phyloP scores from a whole-genome alignment of 2,797 vertebrate genomes.

The Lithobates sylvaticus region DNA sequence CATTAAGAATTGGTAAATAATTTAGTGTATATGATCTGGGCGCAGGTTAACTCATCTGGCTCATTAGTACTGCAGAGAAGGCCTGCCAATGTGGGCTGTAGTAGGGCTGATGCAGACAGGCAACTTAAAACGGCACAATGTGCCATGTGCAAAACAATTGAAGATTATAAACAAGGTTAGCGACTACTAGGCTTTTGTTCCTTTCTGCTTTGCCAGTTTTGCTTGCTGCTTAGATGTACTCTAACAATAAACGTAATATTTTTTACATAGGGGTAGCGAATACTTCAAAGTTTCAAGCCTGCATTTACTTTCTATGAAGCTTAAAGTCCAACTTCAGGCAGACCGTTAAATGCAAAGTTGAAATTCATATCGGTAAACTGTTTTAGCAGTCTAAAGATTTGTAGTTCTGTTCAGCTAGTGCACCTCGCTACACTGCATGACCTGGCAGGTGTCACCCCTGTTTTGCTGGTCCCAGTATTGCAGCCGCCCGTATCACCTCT shows the following conservation, averaged over 20 bases:
- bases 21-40: too few species aligned
- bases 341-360: neutral
- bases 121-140: too few species aligned
- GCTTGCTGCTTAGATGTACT: too few species aligned
- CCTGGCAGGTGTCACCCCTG: neutral
- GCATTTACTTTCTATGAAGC: neutral
- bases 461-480: neutral
- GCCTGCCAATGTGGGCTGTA: neutral
- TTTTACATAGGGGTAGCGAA: neutral
- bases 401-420: neutral
- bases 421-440: neutral
- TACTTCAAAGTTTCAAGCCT: neutral
- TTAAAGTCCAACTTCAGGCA: neutral
- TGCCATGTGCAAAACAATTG: neutral
- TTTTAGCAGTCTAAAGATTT: too few species aligned
- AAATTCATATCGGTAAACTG: too few species aligned
- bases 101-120: neutral
- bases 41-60: neutral
- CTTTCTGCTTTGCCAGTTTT: too few species aligned
- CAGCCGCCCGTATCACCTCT: neutral
- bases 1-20: too few species aligned
- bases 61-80: neutral
- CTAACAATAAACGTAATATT: too few species aligned
- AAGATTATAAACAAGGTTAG: neutral
- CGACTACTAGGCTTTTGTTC: too few species aligned